Percentiles rank a stretch among this genome's conserved stretches.
These are phyloP conservation scores for Drosophila repleta DNA, from an alignment of 1,140 invertebrate species.

Conservation along the genomic window DNA sequence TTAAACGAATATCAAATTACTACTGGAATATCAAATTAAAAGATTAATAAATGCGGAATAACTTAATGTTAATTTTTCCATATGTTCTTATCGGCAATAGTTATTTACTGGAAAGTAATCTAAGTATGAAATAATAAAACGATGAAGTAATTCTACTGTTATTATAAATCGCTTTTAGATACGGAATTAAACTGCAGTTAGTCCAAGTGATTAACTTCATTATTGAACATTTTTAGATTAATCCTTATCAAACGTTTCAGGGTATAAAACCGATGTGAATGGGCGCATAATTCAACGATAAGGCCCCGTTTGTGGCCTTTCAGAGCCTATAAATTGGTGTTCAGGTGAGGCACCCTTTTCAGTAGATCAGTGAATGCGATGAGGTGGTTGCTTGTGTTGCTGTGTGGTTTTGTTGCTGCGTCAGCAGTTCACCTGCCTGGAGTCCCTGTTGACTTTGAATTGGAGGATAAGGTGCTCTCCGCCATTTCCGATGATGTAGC, in stretches of 20 bases:
- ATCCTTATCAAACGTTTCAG: conserved; percentile 31
- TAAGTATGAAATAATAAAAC: not conserved
- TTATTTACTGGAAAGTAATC: not conserved
- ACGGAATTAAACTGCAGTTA: conserved; percentile 6
- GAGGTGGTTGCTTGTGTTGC: conserved; percentile 53
- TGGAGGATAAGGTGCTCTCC: conserved; percentile 62
- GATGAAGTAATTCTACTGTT: not conserved
- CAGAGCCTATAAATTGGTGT: conserved; percentile 59
- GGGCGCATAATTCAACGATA: conserved; percentile 5
- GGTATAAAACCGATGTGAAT: conserved; percentile 28
- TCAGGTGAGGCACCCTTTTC: conserved; percentile 3
- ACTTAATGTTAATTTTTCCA: not conserved
- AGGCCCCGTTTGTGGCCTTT: conserved; percentile 20
- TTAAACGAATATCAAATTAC: too few species aligned
- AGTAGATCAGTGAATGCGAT: conserved; percentile 53
- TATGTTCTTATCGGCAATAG: not conserved
- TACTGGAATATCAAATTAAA: too few species aligned
- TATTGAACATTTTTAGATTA: not conserved
- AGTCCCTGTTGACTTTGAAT: conserved; percentile 62
- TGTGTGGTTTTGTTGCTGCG: conserved; percentile 27
- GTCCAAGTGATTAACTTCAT: conserved; percentile 4
- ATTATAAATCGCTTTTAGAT: conserved; percentile 5
- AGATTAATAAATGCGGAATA: too few species aligned
- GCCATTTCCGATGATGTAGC: conserved; percentile 70
- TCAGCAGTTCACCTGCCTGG: conserved; percentile 67